Percentiles rank a stretch among this genome's conserved stretches.
Evolutionary conservation across 2,888 invertebrate genomes (phyloP).

Genomic region (Drosophila diplacantha): DNA sequence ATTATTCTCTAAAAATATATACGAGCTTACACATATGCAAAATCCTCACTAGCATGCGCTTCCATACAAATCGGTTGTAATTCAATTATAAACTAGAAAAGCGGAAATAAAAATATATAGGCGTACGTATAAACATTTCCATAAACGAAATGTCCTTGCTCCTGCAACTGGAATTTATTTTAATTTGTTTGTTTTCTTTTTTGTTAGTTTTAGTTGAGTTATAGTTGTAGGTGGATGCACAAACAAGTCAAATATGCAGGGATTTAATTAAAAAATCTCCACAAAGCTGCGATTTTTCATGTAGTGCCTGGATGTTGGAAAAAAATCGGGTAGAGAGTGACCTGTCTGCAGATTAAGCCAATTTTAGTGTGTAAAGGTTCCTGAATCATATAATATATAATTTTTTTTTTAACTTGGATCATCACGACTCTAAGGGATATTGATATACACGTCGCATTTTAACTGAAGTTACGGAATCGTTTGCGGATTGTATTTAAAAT

Average conservation of each 20-base stretch:
- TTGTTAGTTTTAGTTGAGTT: slow-evolving; percentile 19
- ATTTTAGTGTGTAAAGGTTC: not conserved
- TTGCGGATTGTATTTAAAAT: no score
- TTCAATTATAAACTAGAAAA: slow-evolving; percentile 52
- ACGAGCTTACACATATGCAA: slow-evolving; percentile 15
- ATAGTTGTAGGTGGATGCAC: slow-evolving; percentile 24
- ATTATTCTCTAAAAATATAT: slow-evolving; percentile 45
- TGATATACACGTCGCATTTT: not conserved
- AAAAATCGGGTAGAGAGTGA: not conserved
- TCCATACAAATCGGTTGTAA: slow-evolving; percentile 48
- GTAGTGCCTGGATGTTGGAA: not conserved
- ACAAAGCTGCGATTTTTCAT: slow-evolving; percentile 29
- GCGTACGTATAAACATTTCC: slow-evolving; percentile 35
- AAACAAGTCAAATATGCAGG: slow-evolving; percentile 36
- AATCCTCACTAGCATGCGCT: slow-evolving; percentile 20
- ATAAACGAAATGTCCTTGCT: slow-evolving; percentile 33
- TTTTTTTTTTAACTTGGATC: not conserved
- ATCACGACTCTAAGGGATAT: not conserved
- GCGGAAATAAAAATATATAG: slow-evolving; percentile 41
- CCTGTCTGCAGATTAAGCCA: slow-evolving; percentile 11
- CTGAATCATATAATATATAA: not conserved
- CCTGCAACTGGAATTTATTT: slow-evolving; percentile 18
- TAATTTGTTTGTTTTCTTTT: slow-evolving; percentile 1
- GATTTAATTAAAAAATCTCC: slow-evolving; percentile 52
- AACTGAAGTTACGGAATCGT: not conserved